A percentile compares a stretch with the other conserved stretches of the same genome.
phyloP scores from a whole-genome alignment of 2,113 vertebrate species.

The Mormoops blainvillei region DNA sequence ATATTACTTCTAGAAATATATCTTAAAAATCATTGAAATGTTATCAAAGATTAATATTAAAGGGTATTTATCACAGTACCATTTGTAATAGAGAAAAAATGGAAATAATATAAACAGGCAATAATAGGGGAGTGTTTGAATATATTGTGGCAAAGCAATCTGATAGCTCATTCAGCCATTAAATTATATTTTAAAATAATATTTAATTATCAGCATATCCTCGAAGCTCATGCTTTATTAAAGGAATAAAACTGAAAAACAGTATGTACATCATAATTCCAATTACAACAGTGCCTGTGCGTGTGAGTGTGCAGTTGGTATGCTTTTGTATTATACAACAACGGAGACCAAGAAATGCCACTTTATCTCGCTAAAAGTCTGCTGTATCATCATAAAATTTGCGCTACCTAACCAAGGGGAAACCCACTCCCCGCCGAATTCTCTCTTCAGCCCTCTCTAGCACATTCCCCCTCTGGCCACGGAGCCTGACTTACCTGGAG shows the following conservation, averaged over 20 bases:
- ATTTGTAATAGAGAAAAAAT: constrained; percentile 18
- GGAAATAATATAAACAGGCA: constrained; percentile 34
- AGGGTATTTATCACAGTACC: constrained; percentile 5
- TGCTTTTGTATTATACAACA: not conserved
- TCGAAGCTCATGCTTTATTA: not conserved
- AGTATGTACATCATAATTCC: not conserved
- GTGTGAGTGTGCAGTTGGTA: not conserved
- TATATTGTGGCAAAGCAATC: constrained; percentile 21
- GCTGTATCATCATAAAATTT: not conserved
- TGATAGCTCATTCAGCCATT: constrained; percentile 29
- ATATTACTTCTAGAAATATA: constrained; percentile 19
- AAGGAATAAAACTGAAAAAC: not conserved
- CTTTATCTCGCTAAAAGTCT: not conserved
- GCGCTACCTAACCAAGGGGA: not conserved
- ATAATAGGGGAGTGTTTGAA: not conserved
- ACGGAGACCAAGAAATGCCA: not conserved
- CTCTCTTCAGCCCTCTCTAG: too few species aligned
- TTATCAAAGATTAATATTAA: constrained; percentile 31
- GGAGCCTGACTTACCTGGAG: not conserved
- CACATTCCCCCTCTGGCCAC: rapidly evolving
- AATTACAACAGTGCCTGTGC: not conserved
- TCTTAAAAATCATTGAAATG: constrained; percentile 53
- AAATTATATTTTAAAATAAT: constrained; percentile 54
- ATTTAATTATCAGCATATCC: constrained; percentile 30
- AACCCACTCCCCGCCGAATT: not conserved